Conservation (phyloP, 2,113 vertebrate species). For the Barbus barbus region DNA sequence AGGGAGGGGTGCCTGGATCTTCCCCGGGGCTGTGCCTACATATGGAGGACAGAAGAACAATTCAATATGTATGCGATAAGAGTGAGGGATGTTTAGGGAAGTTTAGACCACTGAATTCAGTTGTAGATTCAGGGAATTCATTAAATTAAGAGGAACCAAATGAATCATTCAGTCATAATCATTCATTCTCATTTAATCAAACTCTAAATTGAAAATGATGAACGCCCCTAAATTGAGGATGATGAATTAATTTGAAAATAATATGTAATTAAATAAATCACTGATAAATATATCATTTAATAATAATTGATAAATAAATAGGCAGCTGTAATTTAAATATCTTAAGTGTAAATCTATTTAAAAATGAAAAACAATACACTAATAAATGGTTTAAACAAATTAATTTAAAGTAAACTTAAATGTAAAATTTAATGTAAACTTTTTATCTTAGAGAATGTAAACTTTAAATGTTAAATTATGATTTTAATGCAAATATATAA, state of each 20-base stretch:
- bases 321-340: no score
- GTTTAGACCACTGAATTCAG: not conserved
- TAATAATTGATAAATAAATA: no score
- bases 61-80: not conserved
- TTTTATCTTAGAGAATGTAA: no score
- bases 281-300: no score
- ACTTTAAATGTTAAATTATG: no score
- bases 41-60: constrained; percentile 24
- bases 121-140: not conserved
- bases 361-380: no score
- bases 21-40: constrained; percentile 1
- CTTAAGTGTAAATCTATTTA: no score
- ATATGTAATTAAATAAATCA: not conserved
- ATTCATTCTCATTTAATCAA: not conserved
- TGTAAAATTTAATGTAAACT: no score
- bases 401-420: no score
- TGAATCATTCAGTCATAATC: not conserved
- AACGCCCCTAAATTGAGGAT: not conserved
- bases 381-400: no score
- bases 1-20: not conserved
- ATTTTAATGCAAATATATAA: no score
- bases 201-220: not conserved
- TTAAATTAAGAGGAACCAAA: not conserved
- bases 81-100: not conserved
- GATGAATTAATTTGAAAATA: not conserved